phyloP scores from a whole-genome alignment of 1,140 invertebrate genomes.

The Macrosteles quadrilineatus region DNA sequence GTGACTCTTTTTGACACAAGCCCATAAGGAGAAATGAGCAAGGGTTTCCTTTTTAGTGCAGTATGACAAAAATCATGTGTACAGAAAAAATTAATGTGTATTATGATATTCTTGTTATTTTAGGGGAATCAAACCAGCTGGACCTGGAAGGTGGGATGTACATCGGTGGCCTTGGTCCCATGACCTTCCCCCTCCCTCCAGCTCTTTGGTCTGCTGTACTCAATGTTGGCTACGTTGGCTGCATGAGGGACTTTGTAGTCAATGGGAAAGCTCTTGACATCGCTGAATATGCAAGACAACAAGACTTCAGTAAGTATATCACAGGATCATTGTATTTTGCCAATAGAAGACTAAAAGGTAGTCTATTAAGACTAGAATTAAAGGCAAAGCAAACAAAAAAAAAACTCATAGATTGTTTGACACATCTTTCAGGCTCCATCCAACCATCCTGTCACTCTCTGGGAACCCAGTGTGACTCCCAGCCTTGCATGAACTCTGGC shows the following conservation, averaged over 20 bases:
- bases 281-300: constrained; percentile 82
- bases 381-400: too few relatives aligned
- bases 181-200: constrained; percentile 75
- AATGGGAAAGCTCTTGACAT: constrained; percentile 93
- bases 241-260: constrained; percentile 88
- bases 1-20: too few relatives aligned
- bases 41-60: too few relatives aligned
- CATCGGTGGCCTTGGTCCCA: constrained; percentile 82
- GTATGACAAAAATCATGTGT: too few relatives aligned
- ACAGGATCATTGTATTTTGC: too few relatives aligned
- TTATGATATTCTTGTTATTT: too few relatives aligned
- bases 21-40: too few relatives aligned
- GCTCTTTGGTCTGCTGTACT: constrained; percentile 90
- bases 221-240: constrained; percentile 91
- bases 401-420: too few relatives aligned
- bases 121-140: constrained; percentile 81
- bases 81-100: too few relatives aligned
- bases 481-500: constrained; percentile 90
- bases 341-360: background rate
- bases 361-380: too few relatives aligned
- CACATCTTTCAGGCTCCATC: constrained; percentile 66
- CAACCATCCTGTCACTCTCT: constrained; percentile 81
- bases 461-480: constrained; percentile 75
- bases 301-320: constrained; percentile 76
- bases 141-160: constrained; percentile 88